Evolutionary conservation across 2,113 vertebrate genomes (phyloP).

Genomic region (Platycercus adscitus): DNA sequence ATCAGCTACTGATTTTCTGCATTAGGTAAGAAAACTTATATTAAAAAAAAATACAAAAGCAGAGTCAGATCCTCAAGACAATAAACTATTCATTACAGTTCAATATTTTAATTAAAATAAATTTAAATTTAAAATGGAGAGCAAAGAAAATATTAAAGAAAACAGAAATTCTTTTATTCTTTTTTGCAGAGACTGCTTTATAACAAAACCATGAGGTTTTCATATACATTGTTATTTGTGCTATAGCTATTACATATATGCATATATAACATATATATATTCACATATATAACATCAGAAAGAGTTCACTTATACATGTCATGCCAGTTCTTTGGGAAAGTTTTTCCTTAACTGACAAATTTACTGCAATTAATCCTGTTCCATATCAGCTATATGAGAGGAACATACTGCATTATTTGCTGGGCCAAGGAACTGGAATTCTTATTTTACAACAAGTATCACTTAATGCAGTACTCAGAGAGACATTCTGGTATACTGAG

Average conservation of each 20-base stretch:
- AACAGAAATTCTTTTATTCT: not conserved
- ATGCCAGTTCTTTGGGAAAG: not conserved
- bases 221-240: not conserved
- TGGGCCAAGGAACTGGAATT: not conserved
- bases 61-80: not conserved
- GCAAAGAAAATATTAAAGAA: not conserved
- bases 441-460: not conserved
- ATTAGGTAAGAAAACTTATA: not conserved
- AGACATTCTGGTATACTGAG: not conserved
- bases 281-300: not conserved
- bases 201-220: not conserved
- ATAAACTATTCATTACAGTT: accelerated
- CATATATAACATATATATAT: not conserved
- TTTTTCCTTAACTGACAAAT: not conserved
- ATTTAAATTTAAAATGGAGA: not conserved
- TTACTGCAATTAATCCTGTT: not conserved
- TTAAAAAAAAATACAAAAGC: not conserved
- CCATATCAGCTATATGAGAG: not conserved
- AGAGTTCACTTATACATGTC: not conserved
- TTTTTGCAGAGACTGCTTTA: not conserved
- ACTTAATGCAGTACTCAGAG: not conserved
- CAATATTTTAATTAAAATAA: not conserved
- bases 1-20: not conserved
- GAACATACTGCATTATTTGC: not conserved
- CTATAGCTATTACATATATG: not conserved